These are phyloP conservation scores for Himalopsyche kuldschensis DNA, from an alignment of 2,888 invertebrate species.

Conservation along the genomic window DNA sequence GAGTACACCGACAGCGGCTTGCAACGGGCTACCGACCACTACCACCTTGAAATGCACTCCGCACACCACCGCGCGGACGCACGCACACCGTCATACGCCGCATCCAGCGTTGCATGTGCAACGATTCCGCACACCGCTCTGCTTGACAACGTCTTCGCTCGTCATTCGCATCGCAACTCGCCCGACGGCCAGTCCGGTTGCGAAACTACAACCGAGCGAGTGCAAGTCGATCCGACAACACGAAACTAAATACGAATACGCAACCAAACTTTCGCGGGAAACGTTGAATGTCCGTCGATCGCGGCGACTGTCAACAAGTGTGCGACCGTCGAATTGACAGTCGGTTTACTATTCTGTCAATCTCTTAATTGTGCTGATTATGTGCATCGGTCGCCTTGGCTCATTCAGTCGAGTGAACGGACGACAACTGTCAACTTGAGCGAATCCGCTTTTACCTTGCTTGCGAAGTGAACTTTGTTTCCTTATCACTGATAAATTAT, in stretches of 20 bases:
- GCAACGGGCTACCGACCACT: not conserved
- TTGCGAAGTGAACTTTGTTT: not conserved
- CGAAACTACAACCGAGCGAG: not conserved
- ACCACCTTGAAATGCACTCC: not conserved
- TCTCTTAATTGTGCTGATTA: not conserved
- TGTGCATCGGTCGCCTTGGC: not conserved
- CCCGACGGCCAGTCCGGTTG: slow-evolving; percentile 11
- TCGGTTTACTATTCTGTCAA: not conserved
- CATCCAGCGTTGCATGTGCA: slow-evolving; percentile 20
- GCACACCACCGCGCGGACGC: not conserved
- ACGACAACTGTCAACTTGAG: not conserved
- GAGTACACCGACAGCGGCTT: not conserved
- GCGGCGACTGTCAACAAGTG: not conserved
- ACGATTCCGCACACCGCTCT: not conserved
- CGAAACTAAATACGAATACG: not conserved
- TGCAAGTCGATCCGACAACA: not conserved
- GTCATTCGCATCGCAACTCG: slow-evolving; percentile 5
- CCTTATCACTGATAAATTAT: not conserved
- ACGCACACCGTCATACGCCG: not conserved
- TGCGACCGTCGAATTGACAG: not conserved
- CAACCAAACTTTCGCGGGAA: no score
- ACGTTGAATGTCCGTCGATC: not conserved
- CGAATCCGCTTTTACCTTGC: not conserved
- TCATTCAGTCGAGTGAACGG: not conserved
- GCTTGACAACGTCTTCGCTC: slow-evolving; percentile 3